phyloP scores from a whole-genome alignment of 2,888 invertebrate species.

The Oxystoma pomonae region DNA sequence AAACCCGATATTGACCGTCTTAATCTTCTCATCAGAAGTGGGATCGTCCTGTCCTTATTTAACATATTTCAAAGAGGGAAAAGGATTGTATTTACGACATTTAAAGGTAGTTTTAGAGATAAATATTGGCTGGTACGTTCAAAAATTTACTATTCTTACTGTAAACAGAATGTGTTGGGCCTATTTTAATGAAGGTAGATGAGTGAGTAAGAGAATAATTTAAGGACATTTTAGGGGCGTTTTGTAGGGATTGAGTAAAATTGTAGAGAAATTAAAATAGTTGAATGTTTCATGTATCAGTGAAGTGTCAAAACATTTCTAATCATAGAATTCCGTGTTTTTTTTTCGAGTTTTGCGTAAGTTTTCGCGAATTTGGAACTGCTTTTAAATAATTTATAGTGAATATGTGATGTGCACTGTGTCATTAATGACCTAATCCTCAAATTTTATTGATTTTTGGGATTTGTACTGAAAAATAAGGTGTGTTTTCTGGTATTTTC shows the following conservation, averaged over 20 bases:
- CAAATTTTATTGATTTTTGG: not conserved
- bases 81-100: no score
- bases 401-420: not conserved
- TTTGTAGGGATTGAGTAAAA: conserved; percentile 12
- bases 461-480: not conserved
- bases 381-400: not conserved
- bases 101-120: no score
- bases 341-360: conserved; percentile 14
- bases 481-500: not conserved
- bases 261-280: conserved; percentile 31
- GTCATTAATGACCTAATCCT: not conserved
- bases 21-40: no score
- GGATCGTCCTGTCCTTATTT: no score
- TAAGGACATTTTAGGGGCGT: not conserved
- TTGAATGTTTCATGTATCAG: conserved; percentile 38
- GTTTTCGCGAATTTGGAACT: not conserved
- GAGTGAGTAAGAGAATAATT: no score
- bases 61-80: no score
- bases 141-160: no score
- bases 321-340: conserved; percentile 15
- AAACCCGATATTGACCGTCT: no score
- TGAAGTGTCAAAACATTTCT: conserved; percentile 33
- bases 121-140: no score
- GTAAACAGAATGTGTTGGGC: no score
- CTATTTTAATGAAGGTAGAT: no score